Conservation (phyloP, 2,113 vertebrate species). For the Albula glossodonta region DNA sequence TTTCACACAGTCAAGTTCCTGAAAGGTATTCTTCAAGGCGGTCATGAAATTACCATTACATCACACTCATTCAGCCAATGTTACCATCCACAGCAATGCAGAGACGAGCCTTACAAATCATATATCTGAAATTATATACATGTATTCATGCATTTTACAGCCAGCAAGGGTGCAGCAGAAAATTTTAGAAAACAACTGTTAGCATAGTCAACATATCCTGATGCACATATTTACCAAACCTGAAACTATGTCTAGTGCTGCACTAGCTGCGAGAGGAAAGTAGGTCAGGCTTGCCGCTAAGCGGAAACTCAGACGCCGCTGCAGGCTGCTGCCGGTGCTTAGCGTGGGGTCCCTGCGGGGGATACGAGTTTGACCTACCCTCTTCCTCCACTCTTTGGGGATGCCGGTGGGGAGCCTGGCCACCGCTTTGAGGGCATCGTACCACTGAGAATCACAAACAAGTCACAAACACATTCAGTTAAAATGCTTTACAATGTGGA, state of each 20-base stretch:
- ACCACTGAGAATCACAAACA: constrained; percentile 77
- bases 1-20: no score
- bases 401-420: constrained; percentile 91
- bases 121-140: neutral
- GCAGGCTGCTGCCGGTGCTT: no score
- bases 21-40: no score
- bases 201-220: neutral
- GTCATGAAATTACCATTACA: no score
- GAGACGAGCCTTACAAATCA: no score
- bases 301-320: no score
- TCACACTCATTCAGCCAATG: no score
- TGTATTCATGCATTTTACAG: neutral
- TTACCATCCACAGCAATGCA: no score
- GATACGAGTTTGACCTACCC: constrained; percentile 64
- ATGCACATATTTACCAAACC: neutral
- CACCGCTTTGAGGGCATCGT: constrained; percentile 95
- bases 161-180: neutral
- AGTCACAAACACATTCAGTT: constrained; percentile 14
- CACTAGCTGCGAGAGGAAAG: no score
- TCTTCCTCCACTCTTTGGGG: constrained; percentile 94
- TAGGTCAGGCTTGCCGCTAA: no score
- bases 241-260: neutral
- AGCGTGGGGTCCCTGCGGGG: neutral
- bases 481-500: neutral
- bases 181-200: neutral